phyloP scores from a whole-genome alignment of 2,797 vertebrate genomes.

The Anniella stebbinsi region DNA sequence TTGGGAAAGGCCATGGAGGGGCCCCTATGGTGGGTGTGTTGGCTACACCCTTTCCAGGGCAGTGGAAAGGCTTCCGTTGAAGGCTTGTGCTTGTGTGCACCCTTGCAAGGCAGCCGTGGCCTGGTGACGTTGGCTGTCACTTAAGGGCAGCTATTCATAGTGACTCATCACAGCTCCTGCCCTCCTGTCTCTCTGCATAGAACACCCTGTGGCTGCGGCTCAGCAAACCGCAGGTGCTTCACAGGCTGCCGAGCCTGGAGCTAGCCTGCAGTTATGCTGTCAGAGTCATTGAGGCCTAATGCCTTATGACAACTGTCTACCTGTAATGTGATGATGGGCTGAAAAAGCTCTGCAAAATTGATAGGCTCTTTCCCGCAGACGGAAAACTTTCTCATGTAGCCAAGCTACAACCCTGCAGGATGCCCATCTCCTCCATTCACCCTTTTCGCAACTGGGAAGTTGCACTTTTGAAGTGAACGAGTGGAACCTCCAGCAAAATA shows the following conservation, averaged over 20 bases:
- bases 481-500: not conserved
- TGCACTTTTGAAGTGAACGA: constrained; percentile 25
- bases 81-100: constrained; percentile 27
- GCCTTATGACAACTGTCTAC: constrained; percentile 88
- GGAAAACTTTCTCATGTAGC: constrained; percentile 54
- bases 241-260: constrained; percentile 80
- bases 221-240: constrained; percentile 79
- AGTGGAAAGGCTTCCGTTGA: constrained; percentile 71
- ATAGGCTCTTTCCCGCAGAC: constrained; percentile 67
- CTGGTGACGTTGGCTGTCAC: constrained; percentile 72
- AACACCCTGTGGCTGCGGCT: constrained; percentile 60
- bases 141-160: constrained; percentile 76
- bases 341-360: constrained; percentile 81
- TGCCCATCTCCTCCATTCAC: constrained; percentile 43
- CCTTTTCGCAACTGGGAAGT: not conserved
- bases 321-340: constrained; percentile 76
- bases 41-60: not conserved
- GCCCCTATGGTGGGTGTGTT: constrained; percentile 32
- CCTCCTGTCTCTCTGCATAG: constrained; percentile 72
- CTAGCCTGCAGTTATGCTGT: constrained; percentile 80
- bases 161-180: constrained; percentile 73
- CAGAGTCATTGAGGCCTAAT: constrained; percentile 80
- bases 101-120: constrained; percentile 64
- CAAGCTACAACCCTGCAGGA: constrained; percentile 22
- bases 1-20: constrained; percentile 23